Conservation (phyloP, 2,888 invertebrate genomes). For the Eupsilia transversa region DNA sequence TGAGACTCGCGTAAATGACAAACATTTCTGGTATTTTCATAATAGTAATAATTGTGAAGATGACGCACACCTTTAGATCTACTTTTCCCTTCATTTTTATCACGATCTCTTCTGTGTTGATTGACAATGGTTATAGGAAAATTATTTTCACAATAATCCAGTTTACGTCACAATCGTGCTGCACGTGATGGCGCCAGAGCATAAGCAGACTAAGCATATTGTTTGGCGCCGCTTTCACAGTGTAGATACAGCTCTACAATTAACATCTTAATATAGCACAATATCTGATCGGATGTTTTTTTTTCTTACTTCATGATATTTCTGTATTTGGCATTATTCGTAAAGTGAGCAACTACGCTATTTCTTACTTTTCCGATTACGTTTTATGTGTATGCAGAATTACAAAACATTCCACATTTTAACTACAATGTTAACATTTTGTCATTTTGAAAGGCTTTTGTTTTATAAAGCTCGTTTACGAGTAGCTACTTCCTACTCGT, state of each 20-base stretch:
- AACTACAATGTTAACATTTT: background rate
- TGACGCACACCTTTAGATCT: slow-evolving; percentile 5
- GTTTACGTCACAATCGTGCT: slow-evolving; percentile 25
- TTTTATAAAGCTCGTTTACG: background rate
- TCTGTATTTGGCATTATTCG: slow-evolving; percentile 2
- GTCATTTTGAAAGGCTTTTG: background rate
- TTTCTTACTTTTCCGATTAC: slow-evolving; percentile 16
- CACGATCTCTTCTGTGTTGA: slow-evolving; percentile 8
- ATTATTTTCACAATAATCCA: slow-evolving; percentile 18
- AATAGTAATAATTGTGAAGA: background rate
- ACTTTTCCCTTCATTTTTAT: background rate
- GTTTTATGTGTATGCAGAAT: slow-evolving; percentile 26
- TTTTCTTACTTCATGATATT: background rate
- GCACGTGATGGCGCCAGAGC: background rate
- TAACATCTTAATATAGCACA: background rate
- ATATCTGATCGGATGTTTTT: slow-evolving; percentile 12
- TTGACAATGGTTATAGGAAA: slow-evolving; percentile 29
- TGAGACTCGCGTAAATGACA: background rate
- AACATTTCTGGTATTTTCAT: slow-evolving; percentile 12
- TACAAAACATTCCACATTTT: background rate
- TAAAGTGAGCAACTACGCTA: slow-evolving; percentile 5
- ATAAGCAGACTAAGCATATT: background rate
- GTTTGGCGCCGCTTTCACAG: background rate
- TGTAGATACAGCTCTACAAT: slow-evolving; percentile 26
- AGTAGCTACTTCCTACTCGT: background rate